Conservation (phyloP, 2,797 vertebrate genomes). For the Novumbra hubbsi region DNA sequence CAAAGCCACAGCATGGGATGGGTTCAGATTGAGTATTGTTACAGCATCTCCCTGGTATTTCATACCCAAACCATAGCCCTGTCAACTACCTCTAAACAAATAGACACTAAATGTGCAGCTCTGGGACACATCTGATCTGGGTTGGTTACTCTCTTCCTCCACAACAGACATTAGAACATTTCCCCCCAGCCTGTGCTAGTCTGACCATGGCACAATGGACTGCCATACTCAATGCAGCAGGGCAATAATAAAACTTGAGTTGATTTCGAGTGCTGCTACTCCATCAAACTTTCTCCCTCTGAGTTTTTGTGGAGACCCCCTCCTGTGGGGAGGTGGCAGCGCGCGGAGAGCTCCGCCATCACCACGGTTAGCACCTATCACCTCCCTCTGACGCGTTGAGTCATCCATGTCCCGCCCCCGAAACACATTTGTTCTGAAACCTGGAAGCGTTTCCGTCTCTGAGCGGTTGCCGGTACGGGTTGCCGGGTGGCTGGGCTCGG, state of each 20-base stretch:
- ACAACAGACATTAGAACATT: constrained; percentile 67
- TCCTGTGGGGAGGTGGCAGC: neutral
- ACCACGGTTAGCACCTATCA: neutral
- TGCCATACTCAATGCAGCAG: neutral
- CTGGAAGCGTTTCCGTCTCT: constrained; percentile 40
- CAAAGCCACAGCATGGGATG: constrained; percentile 6
- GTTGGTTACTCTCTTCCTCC: constrained; percentile 67
- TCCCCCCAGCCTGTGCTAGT: constrained; percentile 52
- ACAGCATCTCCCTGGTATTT: constrained; percentile 55
- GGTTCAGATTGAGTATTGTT: constrained; percentile 63
- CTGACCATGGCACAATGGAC: neutral
- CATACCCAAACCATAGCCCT: constrained; percentile 52
- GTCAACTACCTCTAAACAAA: constrained; percentile 60
- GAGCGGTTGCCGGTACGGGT: constrained; percentile 40
- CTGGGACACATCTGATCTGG: constrained; percentile 68
- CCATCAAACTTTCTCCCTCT: too few relatives aligned
- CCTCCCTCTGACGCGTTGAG: neutral
- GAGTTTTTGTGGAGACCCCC: neutral
- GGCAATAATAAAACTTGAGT: neutral
- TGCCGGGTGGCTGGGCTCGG: constrained; percentile 49
- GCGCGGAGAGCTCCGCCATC: neutral
- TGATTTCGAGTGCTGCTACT: too few relatives aligned
- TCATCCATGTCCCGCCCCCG: constrained; percentile 25
- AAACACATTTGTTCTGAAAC: constrained; percentile 54
- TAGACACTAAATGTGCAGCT: constrained; percentile 54